A percentile compares a stretch with the other conserved stretches of the same genome.
phyloP scores from a whole-genome alignment of 2,797 vertebrate genomes.

The Muraenolepis orangiensis region DNA sequence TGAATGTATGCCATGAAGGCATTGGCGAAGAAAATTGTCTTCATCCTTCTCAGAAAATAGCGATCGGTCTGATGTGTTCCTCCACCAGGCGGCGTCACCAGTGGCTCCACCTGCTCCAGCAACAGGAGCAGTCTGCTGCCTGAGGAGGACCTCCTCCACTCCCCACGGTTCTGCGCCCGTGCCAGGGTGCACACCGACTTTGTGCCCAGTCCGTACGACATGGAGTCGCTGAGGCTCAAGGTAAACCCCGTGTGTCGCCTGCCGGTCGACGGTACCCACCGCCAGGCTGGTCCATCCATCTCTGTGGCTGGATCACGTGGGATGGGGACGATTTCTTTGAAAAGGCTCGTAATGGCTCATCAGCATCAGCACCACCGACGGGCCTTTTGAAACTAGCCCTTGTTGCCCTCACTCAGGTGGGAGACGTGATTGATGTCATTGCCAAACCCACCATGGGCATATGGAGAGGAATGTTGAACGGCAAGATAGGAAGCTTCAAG shows the following conservation, averaged over 20 bases:
- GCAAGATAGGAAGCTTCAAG: slow-evolving; percentile 89
- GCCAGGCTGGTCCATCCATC: not conserved
- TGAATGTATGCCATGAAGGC: not conserved
- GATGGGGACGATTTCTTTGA: too few relatives aligned
- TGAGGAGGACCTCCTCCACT: slow-evolving; percentile 78
- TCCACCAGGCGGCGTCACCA: slow-evolving; percentile 85
- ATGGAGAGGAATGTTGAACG: slow-evolving; percentile 90
- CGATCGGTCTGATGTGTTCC: slow-evolving; percentile 14
- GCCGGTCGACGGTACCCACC: not conserved
- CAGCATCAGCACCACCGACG: not conserved
- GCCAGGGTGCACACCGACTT: slow-evolving; percentile 91
- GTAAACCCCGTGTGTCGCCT: slow-evolving; percentile 59
- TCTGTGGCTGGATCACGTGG: too few relatives aligned
- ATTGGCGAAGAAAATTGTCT: not conserved
- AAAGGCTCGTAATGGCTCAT: not conserved
- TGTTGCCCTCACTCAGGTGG: slow-evolving; percentile 72
- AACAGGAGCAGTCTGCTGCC: slow-evolving; percentile 86
- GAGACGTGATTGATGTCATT: slow-evolving; percentile 91
- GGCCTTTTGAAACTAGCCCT: not conserved
- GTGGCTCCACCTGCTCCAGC: slow-evolving; percentile 84
- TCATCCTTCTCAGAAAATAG: not conserved
- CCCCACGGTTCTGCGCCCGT: slow-evolving; percentile 81
- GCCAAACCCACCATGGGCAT: slow-evolving; percentile 91
- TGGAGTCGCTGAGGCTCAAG: slow-evolving; percentile 91
- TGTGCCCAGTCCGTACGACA: slow-evolving; percentile 92